Percentiles rank a stretch among this genome's conserved stretches.
Evolutionary conservation across 2,888 invertebrate genomes (phyloP).

Genomic region (Melangyna quadrimaculata): DNA sequence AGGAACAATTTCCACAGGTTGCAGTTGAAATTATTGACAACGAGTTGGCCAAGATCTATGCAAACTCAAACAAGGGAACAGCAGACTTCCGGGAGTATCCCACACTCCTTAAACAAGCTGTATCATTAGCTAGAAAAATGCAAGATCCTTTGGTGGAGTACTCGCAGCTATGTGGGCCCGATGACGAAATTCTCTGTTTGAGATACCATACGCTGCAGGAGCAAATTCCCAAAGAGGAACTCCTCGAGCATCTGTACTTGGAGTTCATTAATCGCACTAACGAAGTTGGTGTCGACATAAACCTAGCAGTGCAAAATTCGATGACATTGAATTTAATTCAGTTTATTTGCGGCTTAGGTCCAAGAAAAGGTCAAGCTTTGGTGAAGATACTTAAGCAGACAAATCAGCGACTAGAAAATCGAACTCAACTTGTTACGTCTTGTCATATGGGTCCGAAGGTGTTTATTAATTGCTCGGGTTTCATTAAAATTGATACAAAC

Average conservation of each 20-base stretch:
- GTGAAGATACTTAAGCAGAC: conserved; percentile 94
- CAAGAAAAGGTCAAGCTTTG: conserved; percentile 94
- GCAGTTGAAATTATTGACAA: conserved; percentile 96
- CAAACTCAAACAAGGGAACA: conserved; percentile 92
- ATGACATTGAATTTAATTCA: conserved; percentile 95
- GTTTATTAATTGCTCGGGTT: conserved; percentile 99
- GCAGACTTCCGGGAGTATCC: conserved; percentile 97
- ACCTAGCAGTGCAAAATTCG: conserved; percentile 93
- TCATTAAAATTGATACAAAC: conserved; percentile 98
- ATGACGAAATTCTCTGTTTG: conserved; percentile 97
- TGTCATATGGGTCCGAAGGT: conserved; percentile 99
- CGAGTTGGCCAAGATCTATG: conserved; percentile 95
- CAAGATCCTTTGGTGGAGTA: conserved; percentile 98
- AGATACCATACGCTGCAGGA: conserved; percentile 94
- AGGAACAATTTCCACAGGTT: conserved; percentile 93
- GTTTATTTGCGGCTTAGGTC: conserved; percentile 98
- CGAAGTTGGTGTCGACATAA: conserved; percentile 98
- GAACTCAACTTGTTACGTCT: conserved; percentile 96
- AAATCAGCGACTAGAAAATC: conserved; percentile 94
- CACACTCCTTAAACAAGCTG: conserved; percentile 92
- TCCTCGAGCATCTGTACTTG: conserved; percentile 91
- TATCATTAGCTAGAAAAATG: conserved; percentile 94
- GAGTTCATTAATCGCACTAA: conserved; percentile 98
- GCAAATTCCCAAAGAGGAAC: conserved; percentile 90
- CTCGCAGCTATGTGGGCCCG: conserved; percentile 96